Evolutionary conservation across 2,113 vertebrate species (phyloP).

Genomic region (Motacilla alba): DNA sequence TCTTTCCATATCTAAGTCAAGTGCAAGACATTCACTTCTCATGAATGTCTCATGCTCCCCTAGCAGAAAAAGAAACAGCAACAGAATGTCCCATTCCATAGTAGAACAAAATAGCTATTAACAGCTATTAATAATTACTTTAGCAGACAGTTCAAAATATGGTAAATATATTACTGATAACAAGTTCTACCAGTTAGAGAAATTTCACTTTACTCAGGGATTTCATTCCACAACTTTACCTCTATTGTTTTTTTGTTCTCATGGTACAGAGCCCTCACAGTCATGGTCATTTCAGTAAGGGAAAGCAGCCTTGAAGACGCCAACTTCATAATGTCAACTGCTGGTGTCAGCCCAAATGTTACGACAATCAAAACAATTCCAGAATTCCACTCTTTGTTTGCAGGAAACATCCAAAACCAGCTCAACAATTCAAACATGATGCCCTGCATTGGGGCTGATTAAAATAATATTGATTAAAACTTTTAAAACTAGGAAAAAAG

Average conservation of each 20-base stretch:
- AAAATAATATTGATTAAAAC: background rate
- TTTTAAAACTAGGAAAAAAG: background rate
- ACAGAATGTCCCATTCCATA: background rate
- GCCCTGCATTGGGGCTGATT: background rate
- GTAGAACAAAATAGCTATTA: background rate
- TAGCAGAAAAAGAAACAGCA: constrained; percentile 32
- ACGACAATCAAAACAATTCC: background rate
- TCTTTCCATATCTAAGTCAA: background rate
- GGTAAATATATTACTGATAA: background rate
- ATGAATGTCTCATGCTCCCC: constrained; percentile 49
- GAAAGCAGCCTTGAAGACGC: background rate
- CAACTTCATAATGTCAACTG: background rate
- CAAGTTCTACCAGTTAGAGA: background rate
- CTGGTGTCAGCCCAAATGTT: background rate
- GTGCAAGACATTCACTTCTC: constrained; percentile 62
- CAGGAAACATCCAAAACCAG: background rate
- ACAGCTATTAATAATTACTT: background rate
- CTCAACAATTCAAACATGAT: background rate
- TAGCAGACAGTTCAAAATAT: background rate
- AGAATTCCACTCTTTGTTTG: background rate
- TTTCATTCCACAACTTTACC: background rate
- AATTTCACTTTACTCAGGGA: background rate
- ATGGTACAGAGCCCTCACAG: background rate
- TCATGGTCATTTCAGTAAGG: background rate
- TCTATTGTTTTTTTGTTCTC: background rate